Base-by-base conservation (phyloP, 2,888 invertebrate genomes). In the Drosophila rellima region DNA sequence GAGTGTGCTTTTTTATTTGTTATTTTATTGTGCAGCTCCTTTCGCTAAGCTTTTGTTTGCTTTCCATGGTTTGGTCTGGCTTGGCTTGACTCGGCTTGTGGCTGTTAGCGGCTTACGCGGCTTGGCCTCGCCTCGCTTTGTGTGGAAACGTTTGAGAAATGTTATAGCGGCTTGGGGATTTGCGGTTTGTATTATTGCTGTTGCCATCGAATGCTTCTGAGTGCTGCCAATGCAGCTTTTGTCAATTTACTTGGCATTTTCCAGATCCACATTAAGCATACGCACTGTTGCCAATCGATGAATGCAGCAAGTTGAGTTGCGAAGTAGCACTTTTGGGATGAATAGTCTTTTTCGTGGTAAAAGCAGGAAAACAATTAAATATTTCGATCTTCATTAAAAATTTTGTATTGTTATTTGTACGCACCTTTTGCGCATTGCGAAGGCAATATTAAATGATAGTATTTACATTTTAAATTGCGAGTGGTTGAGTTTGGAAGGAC, bases 91-190 rank as follows among this genome's bases (percentile, higher is more conserved):
- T 56, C 3, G 65, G 77, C 63, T 80, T 73, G 76, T 63, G 45
- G 79, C 70, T 85, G 86, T 71, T 63, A 79, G 85, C 88, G 70
- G 88, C 80, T 88, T 88, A 85, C 70, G 80, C 73, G 66, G 51
- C 78, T 69, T 75, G 74, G 80, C 66, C 69, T 45, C 26, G 78
- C 62, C 52, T 42, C 61, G 78, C 60, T 50, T 42, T 56, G 23
- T 54, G 60, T 66, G 72, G 76, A 55, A 79, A 55, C 77, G 68
- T 84, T 88, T 88, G 87, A 75, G 87, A 87, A 88, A 83, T 87
- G 84, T 84, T 88, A 86, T 83, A 87, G 81, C 87, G 82, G 84
- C 89, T 88, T 87, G 51, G 89, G 75, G 89, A 87, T 87, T 88
- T 78, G 80, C 37, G 83, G 84, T 81, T 81, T 84, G 66, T 78